These are phyloP conservation scores for Semicossyphus pulcher DNA, from an alignment of 2,113 vertebrate genomes.

Conservation along the genomic window DNA sequence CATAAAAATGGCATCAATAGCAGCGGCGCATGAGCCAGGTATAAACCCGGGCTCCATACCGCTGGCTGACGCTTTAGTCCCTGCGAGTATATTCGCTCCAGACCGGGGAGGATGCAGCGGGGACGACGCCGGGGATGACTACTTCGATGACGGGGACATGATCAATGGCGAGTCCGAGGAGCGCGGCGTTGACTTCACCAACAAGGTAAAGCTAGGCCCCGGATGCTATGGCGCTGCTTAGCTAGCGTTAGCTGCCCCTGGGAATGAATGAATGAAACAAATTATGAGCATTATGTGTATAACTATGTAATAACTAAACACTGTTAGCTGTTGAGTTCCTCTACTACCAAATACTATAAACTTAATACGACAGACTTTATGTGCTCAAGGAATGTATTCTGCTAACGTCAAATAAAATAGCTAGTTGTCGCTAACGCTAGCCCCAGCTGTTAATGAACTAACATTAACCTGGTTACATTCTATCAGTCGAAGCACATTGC, in stretches of 20 bases:
- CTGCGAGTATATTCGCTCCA: constrained; percentile 93
- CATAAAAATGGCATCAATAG: constrained; percentile 81
- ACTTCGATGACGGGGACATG: constrained; percentile 79
- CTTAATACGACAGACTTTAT: background rate
- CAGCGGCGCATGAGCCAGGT: constrained; percentile 71
- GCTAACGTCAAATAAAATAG: constrained; percentile 17
- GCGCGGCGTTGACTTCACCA: constrained; percentile 89
- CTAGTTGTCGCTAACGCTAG: constrained; percentile 41
- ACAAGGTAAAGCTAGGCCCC: constrained; percentile 91
- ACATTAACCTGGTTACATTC: too few species aligned
- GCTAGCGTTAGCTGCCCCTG: constrained; percentile 29
- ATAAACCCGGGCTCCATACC: constrained; percentile 72
- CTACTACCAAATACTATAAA: too few species aligned
- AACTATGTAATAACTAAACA: background rate
- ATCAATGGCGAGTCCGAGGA: constrained; percentile 88
- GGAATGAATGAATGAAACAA: constrained; percentile 50
- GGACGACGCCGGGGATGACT: constrained; percentile 77
- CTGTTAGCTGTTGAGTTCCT: fast-evolving
- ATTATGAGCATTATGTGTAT: too few species aligned
- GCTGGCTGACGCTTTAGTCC: constrained; percentile 85
- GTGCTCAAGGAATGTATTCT: background rate
- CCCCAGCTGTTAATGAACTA: too few species aligned
- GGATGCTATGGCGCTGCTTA: background rate
- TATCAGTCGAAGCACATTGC: background rate
- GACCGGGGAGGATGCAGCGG: constrained; percentile 85